These are phyloP conservation scores for Philypnodon macrostomus DNA, from an alignment of 2,797 vertebrate genomes.

Conservation along the genomic window DNA sequence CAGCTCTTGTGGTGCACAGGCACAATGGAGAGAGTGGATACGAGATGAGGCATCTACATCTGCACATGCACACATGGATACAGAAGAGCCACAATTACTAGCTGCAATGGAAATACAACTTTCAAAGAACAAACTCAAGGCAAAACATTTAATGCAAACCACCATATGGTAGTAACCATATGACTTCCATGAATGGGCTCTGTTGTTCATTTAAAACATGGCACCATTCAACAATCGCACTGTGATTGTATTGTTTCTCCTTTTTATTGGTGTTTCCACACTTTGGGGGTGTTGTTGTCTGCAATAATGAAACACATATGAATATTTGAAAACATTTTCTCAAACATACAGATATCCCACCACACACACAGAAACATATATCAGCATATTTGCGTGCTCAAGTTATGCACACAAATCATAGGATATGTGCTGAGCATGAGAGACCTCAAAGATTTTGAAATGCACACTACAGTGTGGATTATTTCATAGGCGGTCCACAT, in stretches of 20 bases:
- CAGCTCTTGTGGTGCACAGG: slow-evolving; percentile 7
- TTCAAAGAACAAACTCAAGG: slow-evolving; percentile 55
- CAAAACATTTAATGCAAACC: slow-evolving; percentile 59
- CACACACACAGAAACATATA: neutral
- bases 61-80: slow-evolving; percentile 34
- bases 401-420: slow-evolving; percentile 13
- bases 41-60: slow-evolving; percentile 49
- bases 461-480: slow-evolving; percentile 40
- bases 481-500: slow-evolving; percentile 38
- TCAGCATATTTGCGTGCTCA: slow-evolving; percentile 8
- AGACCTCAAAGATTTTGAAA: slow-evolving; percentile 33
- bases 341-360: slow-evolving; percentile 12
- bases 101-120: slow-evolving; percentile 55
- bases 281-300: slow-evolving; percentile 59
- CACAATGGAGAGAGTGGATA: slow-evolving; percentile 39
- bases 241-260: slow-evolving; percentile 53
- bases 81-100: slow-evolving; percentile 57
- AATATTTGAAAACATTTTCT: slow-evolving; percentile 34
- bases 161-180: slow-evolving; percentile 47
- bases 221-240: slow-evolving; percentile 44
- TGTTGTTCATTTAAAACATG: slow-evolving; percentile 60
- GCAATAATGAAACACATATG: slow-evolving; percentile 65
- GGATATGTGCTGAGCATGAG: slow-evolving; percentile 44
- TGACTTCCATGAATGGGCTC: slow-evolving; percentile 38
- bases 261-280: slow-evolving; percentile 63